These are phyloP conservation scores for Formicarius rufipectus DNA, from an alignment of 2,113 vertebrate genomes.

Conservation along the genomic window DNA sequence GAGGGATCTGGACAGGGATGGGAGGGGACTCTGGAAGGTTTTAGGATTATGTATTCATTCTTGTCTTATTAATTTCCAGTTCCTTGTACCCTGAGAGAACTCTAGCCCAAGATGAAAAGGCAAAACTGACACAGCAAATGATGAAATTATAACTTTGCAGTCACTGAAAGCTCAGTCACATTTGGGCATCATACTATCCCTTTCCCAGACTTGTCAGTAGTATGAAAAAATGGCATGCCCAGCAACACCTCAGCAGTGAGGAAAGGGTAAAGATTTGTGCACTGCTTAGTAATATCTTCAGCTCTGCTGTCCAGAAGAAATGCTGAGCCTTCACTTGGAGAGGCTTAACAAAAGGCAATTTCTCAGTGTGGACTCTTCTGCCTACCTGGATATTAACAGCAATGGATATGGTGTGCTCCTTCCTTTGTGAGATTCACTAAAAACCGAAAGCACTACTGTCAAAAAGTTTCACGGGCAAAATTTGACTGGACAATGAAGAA, in stretches of 20 bases:
- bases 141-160: neutral
- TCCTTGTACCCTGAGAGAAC: neutral
- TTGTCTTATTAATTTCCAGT: neutral
- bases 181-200: neutral
- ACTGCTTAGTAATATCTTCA: neutral
- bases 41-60: neutral
- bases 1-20: neutral
- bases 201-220: neutral
- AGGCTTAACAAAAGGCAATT: neutral
- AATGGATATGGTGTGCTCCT: neutral
- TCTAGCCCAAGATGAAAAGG: neutral
- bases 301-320: neutral
- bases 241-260: neutral
- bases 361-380: neutral
- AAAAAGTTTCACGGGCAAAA: neutral
- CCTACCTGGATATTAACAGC: neutral
- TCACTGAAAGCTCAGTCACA: neutral
- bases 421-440: neutral
- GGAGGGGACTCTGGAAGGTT: neutral
- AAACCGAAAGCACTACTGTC: neutral
- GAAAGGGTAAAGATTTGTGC: neutral
- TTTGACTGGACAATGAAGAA: neutral
- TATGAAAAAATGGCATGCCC: neutral
- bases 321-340: neutral
- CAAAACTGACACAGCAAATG: neutral